Conservation (phyloP, 2,888 invertebrate genomes). For the Barypeithes pellucidus region DNA sequence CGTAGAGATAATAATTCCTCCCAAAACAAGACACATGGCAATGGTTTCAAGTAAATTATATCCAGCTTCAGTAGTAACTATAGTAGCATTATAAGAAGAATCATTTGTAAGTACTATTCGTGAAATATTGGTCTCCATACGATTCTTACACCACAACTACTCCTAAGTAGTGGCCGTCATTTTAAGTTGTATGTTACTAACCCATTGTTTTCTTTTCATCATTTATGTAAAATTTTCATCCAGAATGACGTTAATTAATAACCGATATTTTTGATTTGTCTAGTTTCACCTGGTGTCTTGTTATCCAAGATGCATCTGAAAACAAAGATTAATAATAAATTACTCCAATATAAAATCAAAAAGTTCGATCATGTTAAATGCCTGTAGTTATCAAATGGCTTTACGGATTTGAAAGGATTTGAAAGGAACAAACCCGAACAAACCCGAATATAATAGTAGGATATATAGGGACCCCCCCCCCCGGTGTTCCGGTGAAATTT, state of each 20-base stretch:
- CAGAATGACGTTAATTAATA: neutral
- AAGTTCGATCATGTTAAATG: too few species aligned
- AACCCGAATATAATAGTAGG: too few species aligned
- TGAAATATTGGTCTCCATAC: conserved; percentile 69
- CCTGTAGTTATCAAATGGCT: too few species aligned
- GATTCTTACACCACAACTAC: conserved; percentile 55
- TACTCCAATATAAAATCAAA: too few species aligned
- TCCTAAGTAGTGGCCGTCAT: conserved; percentile 10
- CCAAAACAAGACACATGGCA: conserved; percentile 81
- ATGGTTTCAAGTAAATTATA: conserved; percentile 73
- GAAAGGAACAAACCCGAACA: too few species aligned
- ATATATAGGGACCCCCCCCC: too few species aligned
- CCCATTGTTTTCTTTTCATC: neutral
- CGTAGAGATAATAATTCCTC: conserved; percentile 85
- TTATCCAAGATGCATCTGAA: neutral
- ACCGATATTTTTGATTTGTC: neutral
- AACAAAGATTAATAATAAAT: too few species aligned
- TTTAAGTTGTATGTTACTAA: neutral
- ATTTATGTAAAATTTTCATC: neutral
- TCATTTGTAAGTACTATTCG: conserved; percentile 61
- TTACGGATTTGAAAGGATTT: too few species aligned
- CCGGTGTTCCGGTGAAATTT: too few species aligned
- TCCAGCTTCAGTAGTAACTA: conserved; percentile 55
- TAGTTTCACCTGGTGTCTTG: neutral
- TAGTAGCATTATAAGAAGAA: conserved; percentile 59